phyloP scores from a whole-genome alignment of 2,797 vertebrate species.

The Poecilia gillii region DNA sequence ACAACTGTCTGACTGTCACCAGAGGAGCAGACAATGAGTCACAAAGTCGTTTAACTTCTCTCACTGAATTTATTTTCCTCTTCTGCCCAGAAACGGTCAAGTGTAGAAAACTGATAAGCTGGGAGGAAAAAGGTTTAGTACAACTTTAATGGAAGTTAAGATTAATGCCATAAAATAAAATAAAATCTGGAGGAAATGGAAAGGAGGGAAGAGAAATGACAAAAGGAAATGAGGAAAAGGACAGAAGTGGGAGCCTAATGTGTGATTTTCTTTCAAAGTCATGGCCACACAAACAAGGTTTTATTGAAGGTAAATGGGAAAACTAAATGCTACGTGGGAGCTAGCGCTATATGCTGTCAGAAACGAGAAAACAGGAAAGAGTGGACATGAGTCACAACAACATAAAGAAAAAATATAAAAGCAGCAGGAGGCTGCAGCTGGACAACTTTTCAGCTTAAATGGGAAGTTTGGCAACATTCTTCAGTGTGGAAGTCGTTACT shows the following conservation, averaged over 20 bases:
- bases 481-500: not conserved
- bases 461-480: not conserved
- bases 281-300: not conserved
- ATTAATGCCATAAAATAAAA: not conserved
- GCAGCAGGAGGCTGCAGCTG: not conserved
- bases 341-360: not conserved
- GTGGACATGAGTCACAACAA: not conserved
- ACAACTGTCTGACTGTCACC: slow-evolving; percentile 31
- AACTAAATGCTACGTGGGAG: not conserved
- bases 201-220: not conserved
- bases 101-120: slow-evolving; percentile 1
- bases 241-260: not conserved
- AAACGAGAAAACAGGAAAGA: not conserved
- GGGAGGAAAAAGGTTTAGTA: not conserved
- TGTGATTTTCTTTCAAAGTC: slow-evolving; percentile 1
- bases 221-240: slow-evolving; percentile 3
- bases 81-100: slow-evolving; percentile 10
- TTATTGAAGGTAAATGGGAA: not conserved
- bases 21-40: slow-evolving; percentile 22
- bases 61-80: slow-evolving; percentile 26
- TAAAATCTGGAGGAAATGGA: not conserved
- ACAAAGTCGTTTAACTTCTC: slow-evolving; percentile 26
- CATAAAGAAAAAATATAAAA: not conserved
- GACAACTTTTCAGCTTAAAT: not conserved
- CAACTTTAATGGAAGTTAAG: not conserved